Conservation (phyloP, 2,113 vertebrate genomes). For the Ptilonorhynchus violaceus region DNA sequence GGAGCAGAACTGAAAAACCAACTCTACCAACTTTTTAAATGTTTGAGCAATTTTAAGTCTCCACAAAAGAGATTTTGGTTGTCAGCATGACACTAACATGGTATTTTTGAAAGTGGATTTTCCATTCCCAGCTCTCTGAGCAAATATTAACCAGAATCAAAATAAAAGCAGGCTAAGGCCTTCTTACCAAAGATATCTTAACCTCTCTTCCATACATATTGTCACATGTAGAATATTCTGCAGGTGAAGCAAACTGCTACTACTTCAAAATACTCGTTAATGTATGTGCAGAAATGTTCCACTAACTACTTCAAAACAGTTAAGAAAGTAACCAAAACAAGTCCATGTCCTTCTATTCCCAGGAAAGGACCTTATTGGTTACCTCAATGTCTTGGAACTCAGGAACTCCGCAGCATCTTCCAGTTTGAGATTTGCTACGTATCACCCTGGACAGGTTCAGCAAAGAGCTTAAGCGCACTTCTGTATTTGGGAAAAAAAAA, state of each 20-base stretch:
- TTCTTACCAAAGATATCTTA: not conserved
- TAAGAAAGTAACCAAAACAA: not conserved
- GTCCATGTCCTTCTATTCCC: not conserved
- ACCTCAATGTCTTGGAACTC: not conserved
- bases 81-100: not conserved
- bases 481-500: not conserved
- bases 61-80: not conserved
- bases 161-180: not conserved
- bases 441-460: not conserved
- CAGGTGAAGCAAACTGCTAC: not conserved
- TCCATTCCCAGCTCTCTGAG: not conserved
- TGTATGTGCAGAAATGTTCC: not conserved
- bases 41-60: not conserved
- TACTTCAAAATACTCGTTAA: not conserved
- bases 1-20: not conserved
- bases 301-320: not conserved
- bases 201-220: not conserved
- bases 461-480: not conserved
- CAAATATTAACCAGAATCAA: constrained; percentile 12
- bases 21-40: not conserved
- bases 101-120: not conserved
- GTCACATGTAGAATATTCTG: not conserved
- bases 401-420: not conserved
- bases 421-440: not conserved
- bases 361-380: not conserved